Evolutionary conservation across 2,797 vertebrate species (phyloP).

Genomic region (Cirrhinus mrigala): DNA sequence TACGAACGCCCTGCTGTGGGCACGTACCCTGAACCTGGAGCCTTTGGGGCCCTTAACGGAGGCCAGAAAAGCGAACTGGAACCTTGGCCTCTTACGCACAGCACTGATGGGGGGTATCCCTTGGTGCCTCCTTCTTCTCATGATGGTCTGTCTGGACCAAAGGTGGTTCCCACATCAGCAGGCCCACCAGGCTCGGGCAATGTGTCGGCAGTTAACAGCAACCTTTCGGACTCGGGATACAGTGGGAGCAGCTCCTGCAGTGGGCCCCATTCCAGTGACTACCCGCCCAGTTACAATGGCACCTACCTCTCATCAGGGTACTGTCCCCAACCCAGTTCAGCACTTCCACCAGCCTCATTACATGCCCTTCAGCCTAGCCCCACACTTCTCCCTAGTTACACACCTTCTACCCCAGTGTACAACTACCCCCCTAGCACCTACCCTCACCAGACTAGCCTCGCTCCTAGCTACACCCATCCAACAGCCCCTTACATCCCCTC

Average conservation of each 20-base stretch:
- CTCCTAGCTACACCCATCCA: slow-evolving; percentile 83
- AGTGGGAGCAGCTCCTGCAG: slow-evolving; percentile 84
- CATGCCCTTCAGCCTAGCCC: slow-evolving; percentile 87
- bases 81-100: slow-evolving; percentile 87
- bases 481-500: slow-evolving; percentile 87
- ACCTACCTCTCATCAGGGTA: slow-evolving; percentile 92
- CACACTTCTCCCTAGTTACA: slow-evolving; percentile 86
- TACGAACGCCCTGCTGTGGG: slow-evolving; percentile 88
- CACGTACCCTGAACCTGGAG: slow-evolving; percentile 82
- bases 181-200: slow-evolving; percentile 81
- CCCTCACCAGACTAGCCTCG: slow-evolving; percentile 83
- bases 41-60: slow-evolving; percentile 81
- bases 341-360: slow-evolving; percentile 86
- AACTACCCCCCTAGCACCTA: slow-evolving; percentile 88
- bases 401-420: slow-evolving; percentile 86
- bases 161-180: slow-evolving; percentile 74
- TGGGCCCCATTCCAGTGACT: slow-evolving; percentile 82
- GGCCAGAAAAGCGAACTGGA: slow-evolving; percentile 89
- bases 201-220: slow-evolving; percentile 83
- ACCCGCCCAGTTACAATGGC: slow-evolving; percentile 86
- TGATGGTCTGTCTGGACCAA: slow-evolving; percentile 84
- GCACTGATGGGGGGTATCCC: slow-evolving; percentile 84
- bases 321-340: slow-evolving; percentile 84
- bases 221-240: slow-evolving; percentile 84
- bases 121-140: slow-evolving; percentile 85